Evolutionary conservation across 2,113 vertebrate genomes (phyloP).

Genomic region (Ageneiosus marmoratus): DNA sequence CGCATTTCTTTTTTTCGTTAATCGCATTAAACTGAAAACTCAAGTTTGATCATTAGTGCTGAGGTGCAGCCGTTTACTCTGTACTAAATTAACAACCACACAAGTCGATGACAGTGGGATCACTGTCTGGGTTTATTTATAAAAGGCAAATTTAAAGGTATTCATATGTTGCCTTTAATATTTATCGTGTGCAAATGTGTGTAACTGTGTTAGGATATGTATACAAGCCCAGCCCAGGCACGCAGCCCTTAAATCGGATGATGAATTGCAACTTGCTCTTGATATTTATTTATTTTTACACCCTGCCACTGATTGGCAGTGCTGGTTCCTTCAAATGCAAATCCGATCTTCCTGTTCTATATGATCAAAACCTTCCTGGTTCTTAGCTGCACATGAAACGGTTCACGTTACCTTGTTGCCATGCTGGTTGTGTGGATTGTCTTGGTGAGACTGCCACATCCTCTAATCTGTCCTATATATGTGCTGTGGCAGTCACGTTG

Average conservation of each 20-base stretch:
- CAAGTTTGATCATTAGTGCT: conserved; percentile 55
- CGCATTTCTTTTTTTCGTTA: too few species aligned
- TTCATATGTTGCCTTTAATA: neutral
- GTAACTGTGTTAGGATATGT: conserved; percentile 8
- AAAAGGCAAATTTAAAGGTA: neutral
- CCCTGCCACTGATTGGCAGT: neutral
- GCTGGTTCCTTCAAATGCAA: neutral
- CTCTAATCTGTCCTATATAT: neutral
- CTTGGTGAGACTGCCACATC: neutral
- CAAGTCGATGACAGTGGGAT: conserved; percentile 23
- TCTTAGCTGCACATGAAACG: neutral
- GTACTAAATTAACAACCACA: neutral
- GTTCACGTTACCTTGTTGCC: conserved; percentile 25
- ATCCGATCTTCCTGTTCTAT: neutral
- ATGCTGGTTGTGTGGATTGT: neutral
- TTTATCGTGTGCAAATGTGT: neutral
- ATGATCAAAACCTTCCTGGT: neutral
- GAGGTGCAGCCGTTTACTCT: conserved; percentile 18
- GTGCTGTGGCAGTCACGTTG: neutral
- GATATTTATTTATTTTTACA: neutral
- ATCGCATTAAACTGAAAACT: conserved; percentile 28
- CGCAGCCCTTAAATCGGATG: neutral
- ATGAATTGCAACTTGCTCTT: conserved; percentile 65
- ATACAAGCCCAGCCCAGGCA: conserved; percentile 9
- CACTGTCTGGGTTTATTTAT: neutral